These are phyloP conservation scores for Beaufortia kweichowensis DNA, from an alignment of 2,113 vertebrate genomes.

Conservation along the genomic window DNA sequence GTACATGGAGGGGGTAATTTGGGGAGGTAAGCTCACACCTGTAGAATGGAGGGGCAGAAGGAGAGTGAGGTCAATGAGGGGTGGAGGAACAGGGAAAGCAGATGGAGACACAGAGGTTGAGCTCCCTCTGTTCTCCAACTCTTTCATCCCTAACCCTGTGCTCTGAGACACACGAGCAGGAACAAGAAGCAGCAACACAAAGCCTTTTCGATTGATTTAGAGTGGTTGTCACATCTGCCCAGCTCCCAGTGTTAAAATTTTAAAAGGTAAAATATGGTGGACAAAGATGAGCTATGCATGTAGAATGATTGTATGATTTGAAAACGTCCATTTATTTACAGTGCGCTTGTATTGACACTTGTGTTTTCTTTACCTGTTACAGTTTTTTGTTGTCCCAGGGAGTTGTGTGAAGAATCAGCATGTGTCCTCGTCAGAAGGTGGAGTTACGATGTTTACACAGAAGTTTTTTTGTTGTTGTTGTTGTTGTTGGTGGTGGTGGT, in stretches of 20 bases:
- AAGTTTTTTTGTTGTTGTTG: conserved; percentile 45
- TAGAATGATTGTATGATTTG: too few species aligned
- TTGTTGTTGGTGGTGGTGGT: conserved; percentile 42
- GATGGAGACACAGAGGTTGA: conserved; percentile 70
- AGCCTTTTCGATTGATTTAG: conserved; percentile 32
- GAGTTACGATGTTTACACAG: conserved; percentile 45
- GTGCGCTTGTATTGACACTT: conserved; percentile 46
- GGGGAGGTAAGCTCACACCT: conserved; percentile 42
- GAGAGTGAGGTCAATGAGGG: conserved; percentile 50
- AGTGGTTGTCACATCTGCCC: neutral
- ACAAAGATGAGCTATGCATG: neutral
- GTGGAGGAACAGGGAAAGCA: conserved; percentile 61
- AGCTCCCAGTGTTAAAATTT: neutral
- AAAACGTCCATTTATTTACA: conserved; percentile 39
- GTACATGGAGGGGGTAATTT: conserved; percentile 24
- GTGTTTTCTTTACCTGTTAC: neutral
- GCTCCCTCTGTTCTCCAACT: conserved; percentile 56
- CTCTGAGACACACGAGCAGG: conserved; percentile 45
- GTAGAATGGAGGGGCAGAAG: conserved; percentile 35
- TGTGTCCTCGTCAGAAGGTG: conserved; percentile 4
- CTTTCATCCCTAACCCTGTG: conserved; percentile 63
- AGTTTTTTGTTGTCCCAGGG: neutral
- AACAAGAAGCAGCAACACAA: conserved; percentile 40
- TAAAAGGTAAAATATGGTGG: neutral
- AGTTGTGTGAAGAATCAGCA: conserved; percentile 18